These are phyloP conservation scores for Dorcus hopei DNA, from an alignment of 2,888 invertebrate species.

Conservation along the genomic window DNA sequence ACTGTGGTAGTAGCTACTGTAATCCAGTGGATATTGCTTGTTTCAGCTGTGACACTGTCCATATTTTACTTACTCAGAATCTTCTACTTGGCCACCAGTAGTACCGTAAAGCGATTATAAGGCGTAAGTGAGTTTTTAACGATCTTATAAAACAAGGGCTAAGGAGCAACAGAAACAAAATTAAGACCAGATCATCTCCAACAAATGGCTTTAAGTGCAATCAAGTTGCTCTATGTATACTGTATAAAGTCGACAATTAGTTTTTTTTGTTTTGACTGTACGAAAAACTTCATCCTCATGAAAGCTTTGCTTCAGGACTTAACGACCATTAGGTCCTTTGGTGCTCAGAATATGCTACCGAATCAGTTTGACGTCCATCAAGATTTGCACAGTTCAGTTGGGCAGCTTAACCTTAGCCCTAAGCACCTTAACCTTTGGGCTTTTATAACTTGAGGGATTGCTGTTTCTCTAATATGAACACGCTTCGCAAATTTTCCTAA, in stretches of 20 bases:
- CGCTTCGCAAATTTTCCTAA: too few relatives aligned
- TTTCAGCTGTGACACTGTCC: constrained; percentile 59
- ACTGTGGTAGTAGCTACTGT: constrained; percentile 17
- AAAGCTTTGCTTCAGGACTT: constrained; percentile 74
- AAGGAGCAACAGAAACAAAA: not conserved
- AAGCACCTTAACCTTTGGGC: too few relatives aligned
- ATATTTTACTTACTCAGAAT: constrained; percentile 62
- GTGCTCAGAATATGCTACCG: constrained; percentile 63
- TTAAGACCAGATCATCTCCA: not conserved
- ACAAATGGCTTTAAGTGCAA: too few relatives aligned
- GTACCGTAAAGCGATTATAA: constrained; percentile 70
- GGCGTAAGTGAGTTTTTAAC: constrained; percentile 49
- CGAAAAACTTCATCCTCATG: constrained; percentile 57
- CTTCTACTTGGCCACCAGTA: constrained; percentile 68
- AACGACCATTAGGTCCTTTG: constrained; percentile 72
- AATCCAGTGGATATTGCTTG: constrained; percentile 64
- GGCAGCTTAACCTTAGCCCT: constrained; percentile 45
- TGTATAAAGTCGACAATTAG: not conserved
- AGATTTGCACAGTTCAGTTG: constrained; percentile 65
- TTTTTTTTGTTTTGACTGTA: not conserved
- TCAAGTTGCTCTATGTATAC: not conserved
- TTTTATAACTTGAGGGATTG: too few relatives aligned
- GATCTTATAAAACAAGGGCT: not conserved
- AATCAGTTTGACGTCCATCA: constrained; percentile 62
- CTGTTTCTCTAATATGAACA: too few relatives aligned